Evolutionary conservation across 2,888 invertebrate species (phyloP), one percentile per base, ranked within the genome.

Genomic region (Himalopsyche tibetana): DNA sequence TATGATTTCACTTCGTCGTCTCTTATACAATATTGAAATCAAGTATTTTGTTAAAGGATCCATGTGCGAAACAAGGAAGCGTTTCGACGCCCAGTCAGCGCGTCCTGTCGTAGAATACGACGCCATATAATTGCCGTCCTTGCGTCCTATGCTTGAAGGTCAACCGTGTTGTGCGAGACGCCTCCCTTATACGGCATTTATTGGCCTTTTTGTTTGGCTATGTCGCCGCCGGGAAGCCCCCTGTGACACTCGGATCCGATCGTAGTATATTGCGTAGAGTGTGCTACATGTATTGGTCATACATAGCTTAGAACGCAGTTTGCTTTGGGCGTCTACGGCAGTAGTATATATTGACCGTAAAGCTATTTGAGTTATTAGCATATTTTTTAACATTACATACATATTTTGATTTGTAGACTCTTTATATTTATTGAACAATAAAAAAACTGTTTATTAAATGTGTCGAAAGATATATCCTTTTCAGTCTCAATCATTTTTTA

Each of bases 111-210:
- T 63, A 19, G 51, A 51, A 42, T 51, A 19, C 63, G 63, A 63
- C 63, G 63, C 63, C 63, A 28, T 28, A 28, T 63, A 63, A 28
- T 28, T 19, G 63, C 19, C 63, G 63, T 63, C 63, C 63, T 63
- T 63, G 63, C 19, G 63, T 63, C 63, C 63, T 63, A 19, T 8
- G 63, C 28, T 19, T 63, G 63, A 63, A 63, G 63, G 63, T 63
- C 63, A 63, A 63, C 63, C 63, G 63, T 63, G n/a, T 63, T 63
- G 63, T 63, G 63, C 63, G 63, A 63, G 63, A 63, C 63, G 63
- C 63, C 63, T 63, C 63, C 63, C 19, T 63, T 28, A 28, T 63
- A 63, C 8, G 63, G 19, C n/a, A 19, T 63, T 63, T 63, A 63
- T 63, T 63, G 63, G 63, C 63, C 19, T 63, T 63, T 63, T 63